A percentile compares a stretch with the other conserved stretches of the same genome.
Conservation (phyloP, 2,888 invertebrate species). For the Cerastis leucographa region DNA sequence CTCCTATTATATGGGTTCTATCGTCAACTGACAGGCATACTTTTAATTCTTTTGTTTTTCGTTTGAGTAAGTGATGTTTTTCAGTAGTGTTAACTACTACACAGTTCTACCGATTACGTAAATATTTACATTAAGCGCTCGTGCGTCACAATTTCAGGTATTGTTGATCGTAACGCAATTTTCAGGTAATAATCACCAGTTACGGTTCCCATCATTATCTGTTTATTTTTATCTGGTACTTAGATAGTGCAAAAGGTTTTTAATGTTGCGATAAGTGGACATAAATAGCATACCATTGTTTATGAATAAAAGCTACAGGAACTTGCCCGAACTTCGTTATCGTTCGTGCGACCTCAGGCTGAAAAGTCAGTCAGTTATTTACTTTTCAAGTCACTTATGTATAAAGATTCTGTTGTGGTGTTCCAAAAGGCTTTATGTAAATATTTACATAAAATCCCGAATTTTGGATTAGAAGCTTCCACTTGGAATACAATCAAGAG, state of each 20-base stretch:
- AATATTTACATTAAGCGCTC: neutral
- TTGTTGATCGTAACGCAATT: neutral
- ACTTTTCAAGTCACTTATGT: neutral
- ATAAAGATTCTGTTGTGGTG: constrained; percentile 23
- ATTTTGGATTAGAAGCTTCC: constrained; percentile 50
- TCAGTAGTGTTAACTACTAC: neutral
- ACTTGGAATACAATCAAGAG: constrained; percentile 58
- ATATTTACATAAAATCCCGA: constrained; percentile 44
- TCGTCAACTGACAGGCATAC: neutral
- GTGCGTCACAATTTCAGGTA: constrained; percentile 14
- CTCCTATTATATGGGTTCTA: neutral
- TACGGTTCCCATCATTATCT: constrained; percentile 2
- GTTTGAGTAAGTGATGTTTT: neutral
- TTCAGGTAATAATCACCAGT: constrained; percentile 7
- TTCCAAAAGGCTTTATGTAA: constrained; percentile 28
- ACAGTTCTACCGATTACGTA: neutral
- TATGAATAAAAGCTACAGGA: neutral
- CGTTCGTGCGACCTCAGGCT: neutral
- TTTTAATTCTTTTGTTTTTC: neutral
- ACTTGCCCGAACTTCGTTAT: constrained; percentile 6
- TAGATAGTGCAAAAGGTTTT: constrained; percentile 29
- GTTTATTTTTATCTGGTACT: constrained; percentile 20
- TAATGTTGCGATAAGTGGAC: constrained; percentile 46
- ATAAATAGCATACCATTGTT: constrained; percentile 3
- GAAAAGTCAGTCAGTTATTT: neutral